Base-by-base conservation (phyloP, 2,113 vertebrate genomes). In the Capreolus pygargus region DNA sequence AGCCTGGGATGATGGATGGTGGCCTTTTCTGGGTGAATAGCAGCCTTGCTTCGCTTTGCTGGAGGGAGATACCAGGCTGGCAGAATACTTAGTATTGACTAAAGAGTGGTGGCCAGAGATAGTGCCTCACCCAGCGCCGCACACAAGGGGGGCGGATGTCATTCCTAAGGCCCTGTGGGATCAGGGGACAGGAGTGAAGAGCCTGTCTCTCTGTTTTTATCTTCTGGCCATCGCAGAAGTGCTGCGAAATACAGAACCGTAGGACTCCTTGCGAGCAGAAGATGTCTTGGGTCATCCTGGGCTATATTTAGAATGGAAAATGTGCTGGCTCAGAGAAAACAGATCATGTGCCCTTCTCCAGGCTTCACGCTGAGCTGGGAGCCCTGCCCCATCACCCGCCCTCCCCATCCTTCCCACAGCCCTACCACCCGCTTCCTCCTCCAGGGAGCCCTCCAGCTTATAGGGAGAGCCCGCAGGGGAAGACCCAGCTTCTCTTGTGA, bases 241-340 rank as follows among this genome's bases (percentile, higher is more conserved):
- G 25, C 60, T 60, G 83, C 61, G 23, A 39, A 43, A 67, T 43
- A 76, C 57, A 95, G 88, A 92, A 58, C 45, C 23, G 2, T 1
- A 58, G 90, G 2, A 33, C 21, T 94, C 60, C 54, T 89, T 54
- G 54, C 0, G 12, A 94, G 33, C 23, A 95, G 36, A 85, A 86
- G 79, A 61, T 27, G 76, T 83, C 81, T 84, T 84, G 52, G 95
- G 91, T 97, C 97, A 91, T 88, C 58, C 47, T 55, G 23, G 61
- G 54, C 86, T 96, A 82, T 89, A 93, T 94, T 96, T 97, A 94
- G 89, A 94, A 70, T 30, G 64, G 70, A 84, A 89, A 93, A 95
- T 96, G 27, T 76, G 89, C 83, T 91, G 86, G 43, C 67, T 93
- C 82, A 70, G 89, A 91, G 60, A 86, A 95, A 91, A 88, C 12